Evolutionary conservation across 1,140 invertebrate species (phyloP), one percentile per base, ranked within the genome.

Genomic region (Drosophila pectinifera): DNA sequence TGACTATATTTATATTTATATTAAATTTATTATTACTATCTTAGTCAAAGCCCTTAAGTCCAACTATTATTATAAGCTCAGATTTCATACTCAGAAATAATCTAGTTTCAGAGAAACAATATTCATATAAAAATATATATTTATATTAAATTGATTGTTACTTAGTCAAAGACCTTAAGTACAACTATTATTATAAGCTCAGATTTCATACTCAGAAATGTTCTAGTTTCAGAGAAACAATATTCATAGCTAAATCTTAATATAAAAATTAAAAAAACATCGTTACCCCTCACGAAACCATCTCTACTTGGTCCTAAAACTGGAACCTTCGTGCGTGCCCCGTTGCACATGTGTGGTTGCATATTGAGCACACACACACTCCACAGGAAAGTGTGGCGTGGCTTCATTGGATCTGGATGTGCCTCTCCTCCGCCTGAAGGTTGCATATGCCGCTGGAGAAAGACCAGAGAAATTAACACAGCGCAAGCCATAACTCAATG

Each of bases 401-500:
- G 67, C 36, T 51, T 38, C 16, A 34, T 45, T 39, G 42, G 31
- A 58, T 59, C 38, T 39, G 34, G 31, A 72, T 64, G 20, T 78
- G 78, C 72, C 75, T 79, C 73, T 62, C 61, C 39, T 58, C 36
- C 36, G 13, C 18, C 18, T 11, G 49, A 67, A 77, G 74, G 74
- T 78, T 72, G 75, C 74, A 67, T 72, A 75, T 78, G 73, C 53
- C 53, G 36, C 56, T 28, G 51, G 31, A 61, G 65, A 49, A 73
- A 53, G 68, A 59, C 41, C 64, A 26, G 48, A 68, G 48, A 68
- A 69, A 69, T 56, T 38, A 70, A 70, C 64, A 24, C 24, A 72
- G 34, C 68, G 36, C 51, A 57, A 48, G 65, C 84, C 67, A 89
- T 89, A 89, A 86, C 79, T 88, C 83, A 88, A 89, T 72, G 83